Conservation (phyloP, 2,113 vertebrate species). For the Pica pica region DNA sequence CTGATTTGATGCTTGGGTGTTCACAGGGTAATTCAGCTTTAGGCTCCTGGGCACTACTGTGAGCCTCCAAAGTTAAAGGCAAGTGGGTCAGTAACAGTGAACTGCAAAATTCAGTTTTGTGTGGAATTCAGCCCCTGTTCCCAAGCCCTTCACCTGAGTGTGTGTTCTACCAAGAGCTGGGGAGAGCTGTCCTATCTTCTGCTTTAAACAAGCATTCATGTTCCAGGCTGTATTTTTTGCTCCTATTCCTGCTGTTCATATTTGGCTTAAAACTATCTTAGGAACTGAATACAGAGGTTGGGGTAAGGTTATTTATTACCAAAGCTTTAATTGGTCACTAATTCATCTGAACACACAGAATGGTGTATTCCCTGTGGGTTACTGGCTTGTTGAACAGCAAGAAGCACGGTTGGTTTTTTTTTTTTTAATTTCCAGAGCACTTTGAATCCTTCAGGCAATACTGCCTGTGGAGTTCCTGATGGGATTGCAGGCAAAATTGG, state of each 20-base stretch:
- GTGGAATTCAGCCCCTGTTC: not conserved
- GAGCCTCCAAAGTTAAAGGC: not conserved
- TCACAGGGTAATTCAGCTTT: not conserved
- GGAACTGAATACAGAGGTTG: not conserved
- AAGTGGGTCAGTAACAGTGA: not conserved
- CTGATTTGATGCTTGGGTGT: fast-evolving
- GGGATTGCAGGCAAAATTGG: not conserved
- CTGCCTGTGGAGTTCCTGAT: not conserved
- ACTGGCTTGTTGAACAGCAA: not conserved
- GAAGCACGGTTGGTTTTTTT: not conserved
- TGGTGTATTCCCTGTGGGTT: not conserved
- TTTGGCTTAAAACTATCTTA: not conserved
- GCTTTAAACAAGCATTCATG: not conserved
- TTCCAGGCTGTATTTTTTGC: not conserved
- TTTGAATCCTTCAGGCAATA: not conserved
- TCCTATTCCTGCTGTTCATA: not conserved
- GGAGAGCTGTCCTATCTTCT: not conserved
- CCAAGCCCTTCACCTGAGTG: fast-evolving
- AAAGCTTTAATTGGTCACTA: not conserved
- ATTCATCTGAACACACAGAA: not conserved
- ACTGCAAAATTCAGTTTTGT: not conserved
- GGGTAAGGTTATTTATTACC: not conserved
- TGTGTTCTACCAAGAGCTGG: not conserved
- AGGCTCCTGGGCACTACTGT: not conserved
- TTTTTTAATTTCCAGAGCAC: not conserved